A percentile compares a stretch with the other conserved stretches of the same genome.
phyloP scores from a whole-genome alignment of 2,113 vertebrate species.

The Semicossyphus pulcher region DNA sequence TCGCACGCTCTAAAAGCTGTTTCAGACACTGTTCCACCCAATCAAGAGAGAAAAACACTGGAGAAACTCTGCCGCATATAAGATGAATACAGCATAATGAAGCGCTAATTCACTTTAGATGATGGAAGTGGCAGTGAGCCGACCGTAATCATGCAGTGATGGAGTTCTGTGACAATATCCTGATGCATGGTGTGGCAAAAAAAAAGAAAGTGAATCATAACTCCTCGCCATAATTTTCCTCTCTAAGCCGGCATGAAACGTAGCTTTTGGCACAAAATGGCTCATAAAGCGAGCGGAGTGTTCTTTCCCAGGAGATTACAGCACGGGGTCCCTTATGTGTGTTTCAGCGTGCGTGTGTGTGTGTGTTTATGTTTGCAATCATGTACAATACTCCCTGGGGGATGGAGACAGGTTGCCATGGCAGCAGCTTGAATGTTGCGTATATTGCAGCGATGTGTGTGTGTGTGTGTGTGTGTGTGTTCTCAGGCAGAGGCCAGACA shows the following conservation, averaged over 20 bases:
- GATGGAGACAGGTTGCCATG: conserved; percentile 77
- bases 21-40: conserved; percentile 28
- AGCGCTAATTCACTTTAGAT: conserved; percentile 59
- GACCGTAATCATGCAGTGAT: conserved; percentile 41
- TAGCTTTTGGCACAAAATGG: conserved; percentile 61
- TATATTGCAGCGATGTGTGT: conserved; percentile 44
- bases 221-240: conserved; percentile 43
- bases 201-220: conserved; percentile 45
- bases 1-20: conserved; percentile 19
- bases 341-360: conserved; percentile 40
- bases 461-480: conserved; percentile 21
- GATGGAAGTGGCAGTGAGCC: conserved; percentile 55
- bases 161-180: conserved; percentile 48
- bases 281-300: conserved; percentile 46
- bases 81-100: conserved; percentile 52
- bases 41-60: conserved; percentile 42
- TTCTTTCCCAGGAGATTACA: conserved; percentile 68
- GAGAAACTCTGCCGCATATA: conserved; percentile 31
- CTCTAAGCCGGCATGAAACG: conserved; percentile 54
- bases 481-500: conserved; percentile 64
- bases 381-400: conserved; percentile 64
- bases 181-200: conserved; percentile 44
- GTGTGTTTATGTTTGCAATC: conserved; percentile 64
- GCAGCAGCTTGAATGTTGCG: conserved; percentile 70
- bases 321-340: conserved; percentile 52